Evolutionary conservation across 2,888 invertebrate genomes (phyloP).

Genomic region (Ochlodes sylvanus): DNA sequence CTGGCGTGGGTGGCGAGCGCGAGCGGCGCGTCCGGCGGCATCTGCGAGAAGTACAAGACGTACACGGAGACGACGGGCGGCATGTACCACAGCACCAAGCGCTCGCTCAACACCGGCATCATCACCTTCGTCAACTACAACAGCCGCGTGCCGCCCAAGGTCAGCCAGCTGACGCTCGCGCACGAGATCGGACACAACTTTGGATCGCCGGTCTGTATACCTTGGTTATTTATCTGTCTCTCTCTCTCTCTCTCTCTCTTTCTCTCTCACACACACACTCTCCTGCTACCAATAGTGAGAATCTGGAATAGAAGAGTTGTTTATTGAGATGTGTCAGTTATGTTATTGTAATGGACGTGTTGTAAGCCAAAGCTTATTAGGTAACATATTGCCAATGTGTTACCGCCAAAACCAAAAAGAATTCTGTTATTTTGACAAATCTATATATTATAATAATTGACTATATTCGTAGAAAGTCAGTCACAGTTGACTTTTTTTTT

Average conservation of each 20-base stretch:
- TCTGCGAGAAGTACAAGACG: slow-evolving; percentile 98
- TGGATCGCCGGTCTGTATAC: slow-evolving; percentile 94
- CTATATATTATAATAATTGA: too few relatives aligned
- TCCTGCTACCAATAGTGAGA: too few relatives aligned
- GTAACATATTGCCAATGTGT: too few relatives aligned
- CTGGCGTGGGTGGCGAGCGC: slow-evolving; percentile 99
- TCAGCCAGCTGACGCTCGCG: slow-evolving; percentile 98
- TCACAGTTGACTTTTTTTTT: too few relatives aligned
- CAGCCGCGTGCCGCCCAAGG: slow-evolving; percentile 97
- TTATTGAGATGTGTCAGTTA: too few relatives aligned
- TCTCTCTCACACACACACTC: too few relatives aligned
- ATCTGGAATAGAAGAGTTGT: too few relatives aligned
- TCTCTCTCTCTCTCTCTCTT: slow-evolving; percentile 41
- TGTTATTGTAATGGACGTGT: too few relatives aligned
- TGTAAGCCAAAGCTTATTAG: too few relatives aligned
- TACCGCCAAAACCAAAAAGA: too few relatives aligned
- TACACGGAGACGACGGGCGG: slow-evolving; percentile 98
- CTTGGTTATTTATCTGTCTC: background rate
- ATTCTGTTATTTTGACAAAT: too few relatives aligned
- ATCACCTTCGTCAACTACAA: slow-evolving; percentile 99
- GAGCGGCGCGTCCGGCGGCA: slow-evolving; percentile 98
- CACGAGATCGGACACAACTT: slow-evolving; percentile 99
- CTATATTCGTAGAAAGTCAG: too few relatives aligned
- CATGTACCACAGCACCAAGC: slow-evolving; percentile 96
- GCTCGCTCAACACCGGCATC: slow-evolving; percentile 98